Conservation (phyloP, 2,113 vertebrate genomes). For the Columba janthina region DNA sequence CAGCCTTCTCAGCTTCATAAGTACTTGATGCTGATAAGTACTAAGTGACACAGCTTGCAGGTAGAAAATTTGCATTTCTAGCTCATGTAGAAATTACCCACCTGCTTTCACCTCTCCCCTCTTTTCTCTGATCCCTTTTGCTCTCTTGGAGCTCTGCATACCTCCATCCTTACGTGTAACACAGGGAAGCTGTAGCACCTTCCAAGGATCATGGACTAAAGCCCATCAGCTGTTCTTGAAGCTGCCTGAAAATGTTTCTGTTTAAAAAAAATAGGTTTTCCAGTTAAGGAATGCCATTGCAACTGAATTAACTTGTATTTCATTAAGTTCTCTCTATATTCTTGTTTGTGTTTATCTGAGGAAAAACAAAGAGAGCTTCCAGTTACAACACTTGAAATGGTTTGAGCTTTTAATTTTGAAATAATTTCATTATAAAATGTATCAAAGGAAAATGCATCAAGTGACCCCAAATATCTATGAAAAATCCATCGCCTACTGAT, state of each 20-base stretch:
- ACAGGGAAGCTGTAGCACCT: background rate
- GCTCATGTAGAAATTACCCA: background rate
- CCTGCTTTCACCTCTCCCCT: background rate
- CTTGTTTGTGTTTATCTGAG: background rate
- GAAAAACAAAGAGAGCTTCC: background rate
- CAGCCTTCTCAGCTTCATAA: background rate
- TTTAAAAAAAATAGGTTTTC: background rate
- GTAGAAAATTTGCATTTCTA: background rate
- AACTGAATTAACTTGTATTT: background rate
- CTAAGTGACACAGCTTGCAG: background rate
- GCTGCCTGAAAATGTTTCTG: background rate
- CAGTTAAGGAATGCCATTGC: background rate
- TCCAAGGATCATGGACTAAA: background rate
- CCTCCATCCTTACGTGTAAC: background rate
- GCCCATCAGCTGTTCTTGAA: background rate
- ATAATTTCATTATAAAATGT: background rate
- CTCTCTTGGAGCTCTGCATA: background rate
- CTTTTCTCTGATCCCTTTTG: background rate
- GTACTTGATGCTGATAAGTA: background rate
- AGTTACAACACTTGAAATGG: background rate
- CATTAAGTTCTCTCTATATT: background rate
- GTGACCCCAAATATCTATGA: slow-evolving; percentile 27
- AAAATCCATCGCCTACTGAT: background rate
- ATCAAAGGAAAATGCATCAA: slow-evolving; percentile 5
- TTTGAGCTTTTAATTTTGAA: background rate